These are phyloP conservation scores for Rhaphigaster nebulosa DNA, from an alignment of 2,888 invertebrate species.

Conservation along the genomic window DNA sequence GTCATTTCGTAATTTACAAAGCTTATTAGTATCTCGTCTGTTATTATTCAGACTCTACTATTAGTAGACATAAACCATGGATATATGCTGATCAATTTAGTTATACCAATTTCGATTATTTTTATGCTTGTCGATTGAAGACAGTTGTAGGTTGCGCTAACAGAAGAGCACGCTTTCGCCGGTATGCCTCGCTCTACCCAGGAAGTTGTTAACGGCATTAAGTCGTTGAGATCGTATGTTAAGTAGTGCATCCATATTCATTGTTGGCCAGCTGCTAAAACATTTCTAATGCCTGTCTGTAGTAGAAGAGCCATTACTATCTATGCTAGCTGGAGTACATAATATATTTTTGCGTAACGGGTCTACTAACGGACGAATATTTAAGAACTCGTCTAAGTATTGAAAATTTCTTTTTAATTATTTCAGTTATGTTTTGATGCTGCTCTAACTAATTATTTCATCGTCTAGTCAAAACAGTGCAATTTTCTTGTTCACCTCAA, in stretches of 20 bases:
- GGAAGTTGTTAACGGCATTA: not conserved
- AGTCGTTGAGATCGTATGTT: not conserved
- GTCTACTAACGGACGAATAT: not conserved
- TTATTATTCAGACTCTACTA: not conserved
- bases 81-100: not conserved
- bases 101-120: not conserved
- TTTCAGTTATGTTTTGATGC: too few species aligned
- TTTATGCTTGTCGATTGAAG: not conserved
- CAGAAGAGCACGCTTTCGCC: not conserved
- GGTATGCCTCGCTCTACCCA: not conserved
- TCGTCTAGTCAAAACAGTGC: too few species aligned
- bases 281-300: not conserved
- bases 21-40: not conserved
- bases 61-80: not conserved
- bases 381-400: not conserved
- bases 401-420: not conserved
- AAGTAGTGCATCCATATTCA: constrained; percentile 37
- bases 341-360: not conserved
- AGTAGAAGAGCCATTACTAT: not conserved
- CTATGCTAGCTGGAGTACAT: not conserved
- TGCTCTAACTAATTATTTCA: too few species aligned
- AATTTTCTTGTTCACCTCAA: too few species aligned
- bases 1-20: not conserved
- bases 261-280: not conserved
- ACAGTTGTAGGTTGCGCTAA: not conserved